Evolutionary conservation across 2,888 invertebrate species (phyloP), one percentile per base, ranked within the genome.

Genomic region (Diaperis boleti): DNA sequence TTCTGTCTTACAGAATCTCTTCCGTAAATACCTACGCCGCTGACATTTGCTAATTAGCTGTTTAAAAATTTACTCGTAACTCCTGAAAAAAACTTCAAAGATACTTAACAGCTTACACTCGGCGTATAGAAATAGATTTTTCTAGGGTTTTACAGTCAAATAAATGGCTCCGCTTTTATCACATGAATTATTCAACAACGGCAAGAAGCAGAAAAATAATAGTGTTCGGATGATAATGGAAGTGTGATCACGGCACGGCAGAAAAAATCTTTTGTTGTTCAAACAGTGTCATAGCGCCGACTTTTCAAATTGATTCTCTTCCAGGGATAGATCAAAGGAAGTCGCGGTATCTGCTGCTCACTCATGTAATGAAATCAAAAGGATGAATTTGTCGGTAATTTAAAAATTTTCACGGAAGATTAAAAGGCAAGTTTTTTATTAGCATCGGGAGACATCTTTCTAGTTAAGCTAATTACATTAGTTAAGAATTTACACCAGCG

Each of bases 261-360:
- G 29, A 29, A 45, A 45, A 13, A 45, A 26, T 50, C 35, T 37
- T 18, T 50, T 42, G 20, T 55, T 42, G 29, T 55, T 55, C 5
- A 41, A 41, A 52, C 17, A 15, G 44, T 55, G 55, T 44, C 55
- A 55, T 31, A 33, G 44, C 17, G 41, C 18, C 11, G 31, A 57
- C 35, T 13, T 45, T 45, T 22, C 29, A 57, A 57, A 57, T 47
- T 57, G 57, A 57, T 57, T 57, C 45, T 35, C 22, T 57, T 45
- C 45, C 45, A 37, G 22, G 8, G 17, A 11, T 22, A 37, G 47
- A 57, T 57, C 57, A 57, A 57, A 57, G 57, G 10, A 35, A 54
- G 13, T 15, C 39, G 33, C 35, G 18, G 20, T 47, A 47, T 47
- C 47, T 47, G 17, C 47, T 15, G 47, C 15, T 47, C 50, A 50